Percentiles rank a stretch among this genome's conserved stretches.
phyloP scores from a whole-genome alignment of 2,888 invertebrate species.

The Mechanitis messenoides region DNA sequence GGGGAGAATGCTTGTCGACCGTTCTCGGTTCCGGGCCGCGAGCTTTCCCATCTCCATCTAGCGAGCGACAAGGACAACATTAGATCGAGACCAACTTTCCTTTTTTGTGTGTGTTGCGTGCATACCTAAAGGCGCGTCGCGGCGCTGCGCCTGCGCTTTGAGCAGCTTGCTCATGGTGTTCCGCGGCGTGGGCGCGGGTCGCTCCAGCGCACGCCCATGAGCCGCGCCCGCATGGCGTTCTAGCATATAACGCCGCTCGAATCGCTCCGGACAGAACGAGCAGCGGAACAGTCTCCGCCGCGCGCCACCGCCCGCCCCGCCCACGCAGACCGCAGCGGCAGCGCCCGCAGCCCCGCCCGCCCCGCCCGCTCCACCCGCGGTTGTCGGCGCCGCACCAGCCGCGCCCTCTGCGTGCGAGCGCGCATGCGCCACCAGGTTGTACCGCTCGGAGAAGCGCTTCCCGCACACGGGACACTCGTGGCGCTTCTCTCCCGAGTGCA shows the following conservation, averaged over 20 bases:
- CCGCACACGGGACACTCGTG: conserved; percentile 76
- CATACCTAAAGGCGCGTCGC: conserved; percentile 16
- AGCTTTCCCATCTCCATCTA: conserved; percentile 43
- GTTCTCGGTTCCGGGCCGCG: conserved; percentile 38
- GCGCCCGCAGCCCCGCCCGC: conserved; percentile 24
- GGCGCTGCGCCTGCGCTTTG: conserved; percentile 57
- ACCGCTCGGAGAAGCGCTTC: conserved; percentile 77
- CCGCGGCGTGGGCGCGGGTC: conserved; percentile 65
- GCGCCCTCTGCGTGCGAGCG: conserved; percentile 33
- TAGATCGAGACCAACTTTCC: not conserved
- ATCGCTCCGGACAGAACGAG: conserved; percentile 61
- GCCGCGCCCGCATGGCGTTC: conserved; percentile 62
- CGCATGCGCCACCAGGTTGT: conserved; percentile 70
- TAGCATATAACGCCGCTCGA: conserved; percentile 67
- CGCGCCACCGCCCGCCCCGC: conserved; percentile 31
- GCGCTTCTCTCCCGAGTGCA: conserved; percentile 79
- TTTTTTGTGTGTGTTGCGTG: conserved; percentile 9
- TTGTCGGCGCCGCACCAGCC: conserved; percentile 17
- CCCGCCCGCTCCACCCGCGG: not conserved
- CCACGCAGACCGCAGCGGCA: conserved; percentile 2
- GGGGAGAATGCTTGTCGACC: not conserved
- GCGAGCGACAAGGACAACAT: conserved; percentile 7
- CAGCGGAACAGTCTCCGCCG: conserved; percentile 63
- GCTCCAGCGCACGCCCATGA: conserved; percentile 67
- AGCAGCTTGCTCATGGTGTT: conserved; percentile 75